A percentile compares a stretch with the other conserved stretches of the same genome.
phyloP scores from a whole-genome alignment of 1,140 invertebrate species.

The Drosophila yakuba region DNA sequence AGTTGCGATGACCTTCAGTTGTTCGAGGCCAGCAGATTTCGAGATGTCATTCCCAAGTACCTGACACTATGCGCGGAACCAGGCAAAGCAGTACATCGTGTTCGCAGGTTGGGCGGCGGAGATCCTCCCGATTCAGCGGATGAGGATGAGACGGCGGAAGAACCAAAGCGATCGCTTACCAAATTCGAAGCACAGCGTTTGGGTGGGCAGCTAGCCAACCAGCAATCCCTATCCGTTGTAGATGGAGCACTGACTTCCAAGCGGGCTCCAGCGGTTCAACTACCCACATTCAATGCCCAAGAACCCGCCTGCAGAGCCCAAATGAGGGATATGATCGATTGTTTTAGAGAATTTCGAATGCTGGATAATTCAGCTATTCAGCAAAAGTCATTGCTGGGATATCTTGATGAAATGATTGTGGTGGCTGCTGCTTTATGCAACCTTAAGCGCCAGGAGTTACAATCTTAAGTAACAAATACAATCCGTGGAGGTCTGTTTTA shows the following conservation, averaged over 20 bases:
- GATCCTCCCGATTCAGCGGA: slow-evolving; percentile 5
- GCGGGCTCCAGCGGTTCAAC: slow-evolving; percentile 54
- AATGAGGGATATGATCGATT: slow-evolving; percentile 64
- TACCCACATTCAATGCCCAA: slow-evolving; percentile 70
- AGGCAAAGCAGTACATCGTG: slow-evolving; percentile 59
- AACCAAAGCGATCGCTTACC: slow-evolving; percentile 33
- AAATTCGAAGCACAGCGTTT: slow-evolving; percentile 63
- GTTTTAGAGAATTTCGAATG: slow-evolving; percentile 67
- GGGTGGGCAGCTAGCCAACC: slow-evolving; percentile 61
- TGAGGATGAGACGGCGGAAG: slow-evolving; percentile 29
- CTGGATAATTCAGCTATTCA: slow-evolving; percentile 67
- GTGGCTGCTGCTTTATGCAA: slow-evolving; percentile 72
- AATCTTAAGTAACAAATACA: background rate
- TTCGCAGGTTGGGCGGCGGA: slow-evolving; percentile 3
- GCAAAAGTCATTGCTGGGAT: slow-evolving; percentile 63
- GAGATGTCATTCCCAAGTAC: slow-evolving; percentile 71
- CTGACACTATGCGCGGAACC: slow-evolving; percentile 76
- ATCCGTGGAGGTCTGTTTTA: slow-evolving; percentile 44
- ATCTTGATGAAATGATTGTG: slow-evolving; percentile 76
- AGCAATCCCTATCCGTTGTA: slow-evolving; percentile 60
- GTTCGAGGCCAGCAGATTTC: slow-evolving; percentile 72
- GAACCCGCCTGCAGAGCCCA: slow-evolving; percentile 70
- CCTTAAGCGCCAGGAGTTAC: slow-evolving; percentile 69
- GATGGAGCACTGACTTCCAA: slow-evolving; percentile 68
- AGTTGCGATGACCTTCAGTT: slow-evolving; percentile 75